Base-by-base conservation (phyloP, 2,888 invertebrate species). In the Penaeus monodon region DNA sequence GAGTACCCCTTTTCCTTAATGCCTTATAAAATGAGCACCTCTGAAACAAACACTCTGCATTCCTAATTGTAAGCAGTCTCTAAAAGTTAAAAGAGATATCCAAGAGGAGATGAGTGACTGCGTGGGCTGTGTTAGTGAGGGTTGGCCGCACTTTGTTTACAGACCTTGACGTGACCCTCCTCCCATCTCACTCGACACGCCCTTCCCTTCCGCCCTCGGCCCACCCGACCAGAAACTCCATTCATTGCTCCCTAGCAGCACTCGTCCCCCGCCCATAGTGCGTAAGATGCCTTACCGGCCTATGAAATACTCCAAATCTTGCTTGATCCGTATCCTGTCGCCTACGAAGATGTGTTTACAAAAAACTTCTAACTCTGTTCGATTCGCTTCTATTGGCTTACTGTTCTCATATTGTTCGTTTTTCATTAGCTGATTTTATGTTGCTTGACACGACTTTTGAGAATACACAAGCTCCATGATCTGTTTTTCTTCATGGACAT, bases 101-200 rank as follows among this genome's bases (percentile, higher is more conserved):
- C 49, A 49, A 49, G 49, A 10, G 49, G 49, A 49, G 49, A 49
- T 49, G 14, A 10, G 38, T 29, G 57, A 22, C 29, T 57, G 70
- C 49, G 57, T 49, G 73, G 70, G 73, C 17, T 22, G 27, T 14
- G 29, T 33, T 64, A 22, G 79, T 29, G 81, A 70, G 44, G 73
- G 68, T 77, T 84, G 78, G 77, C 24, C 66, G 65, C 84, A 84
- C 78, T 84, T 84, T 79, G 84, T 84, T 84, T 84, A 84, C 84
- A 79, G 78, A 78, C 68, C 78, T 81, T 78, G 84, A 84, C 78
- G 65, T 78, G 78, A 78, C 77, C 68, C 84, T 84, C 84, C 84
- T 84, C 84, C 84, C 84, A 38, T 33, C 78, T 44, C 78, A 78
- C 64, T 66, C 73, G 84, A 84, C 84, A 84, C 84, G 78, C 84